A percentile compares a stretch with the other conserved stretches of the same genome.
These are phyloP conservation scores for Thecophora atra DNA, from an alignment of 2,888 invertebrate species.

Conservation along the genomic window DNA sequence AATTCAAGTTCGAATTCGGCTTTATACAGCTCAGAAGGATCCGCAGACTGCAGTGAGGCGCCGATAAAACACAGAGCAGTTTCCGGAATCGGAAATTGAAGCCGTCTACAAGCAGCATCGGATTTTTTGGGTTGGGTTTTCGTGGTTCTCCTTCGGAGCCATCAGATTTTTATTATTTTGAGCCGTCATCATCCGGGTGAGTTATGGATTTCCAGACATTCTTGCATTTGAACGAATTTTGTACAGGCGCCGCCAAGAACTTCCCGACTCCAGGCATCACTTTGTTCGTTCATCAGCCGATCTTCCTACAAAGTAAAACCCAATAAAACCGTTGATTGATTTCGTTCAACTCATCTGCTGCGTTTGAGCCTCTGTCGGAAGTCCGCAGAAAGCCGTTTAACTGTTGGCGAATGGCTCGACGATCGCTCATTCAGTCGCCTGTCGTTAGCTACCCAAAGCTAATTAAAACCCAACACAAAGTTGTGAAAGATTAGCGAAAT, in stretches of 20 bases:
- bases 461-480: background rate
- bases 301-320: too few relatives aligned
- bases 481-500: background rate
- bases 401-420: background rate
- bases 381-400: background rate
- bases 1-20: too few relatives aligned
- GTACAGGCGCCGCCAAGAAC: background rate
- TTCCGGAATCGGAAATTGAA: too few relatives aligned
- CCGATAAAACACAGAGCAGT: too few relatives aligned
- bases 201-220: slow-evolving; percentile 40
- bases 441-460: background rate
- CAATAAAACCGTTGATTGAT: background rate
- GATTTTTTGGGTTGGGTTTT: too few relatives aligned
- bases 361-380: background rate
- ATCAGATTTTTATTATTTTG: too few relatives aligned
- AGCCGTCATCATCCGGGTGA: too few relatives aligned
- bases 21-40: too few relatives aligned
- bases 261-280: background rate
- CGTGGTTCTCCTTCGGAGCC: too few relatives aligned
- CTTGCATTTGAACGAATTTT: background rate
- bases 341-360: background rate
- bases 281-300: background rate
- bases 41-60: too few relatives aligned
- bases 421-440: background rate
- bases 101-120: too few relatives aligned